Conservation (phyloP, 2,888 invertebrate genomes). For the Laothoe populi region DNA sequence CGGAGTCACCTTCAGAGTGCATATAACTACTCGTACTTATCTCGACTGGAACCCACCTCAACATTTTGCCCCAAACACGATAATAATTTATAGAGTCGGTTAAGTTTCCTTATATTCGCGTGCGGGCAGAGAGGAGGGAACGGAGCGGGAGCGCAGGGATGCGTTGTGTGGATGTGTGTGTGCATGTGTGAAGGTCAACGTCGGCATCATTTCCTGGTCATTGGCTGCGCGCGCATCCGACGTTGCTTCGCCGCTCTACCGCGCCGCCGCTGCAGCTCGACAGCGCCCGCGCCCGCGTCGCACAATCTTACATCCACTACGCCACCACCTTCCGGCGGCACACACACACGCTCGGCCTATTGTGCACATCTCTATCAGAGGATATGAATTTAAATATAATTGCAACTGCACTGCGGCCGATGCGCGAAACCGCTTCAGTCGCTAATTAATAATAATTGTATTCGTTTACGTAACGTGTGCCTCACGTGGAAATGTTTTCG, state of each 20-base stretch:
- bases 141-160: slow-evolving; percentile 44
- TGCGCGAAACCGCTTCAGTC: slow-evolving; percentile 33
- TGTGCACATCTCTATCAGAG: slow-evolving; percentile 53
- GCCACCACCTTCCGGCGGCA: slow-evolving; percentile 72
- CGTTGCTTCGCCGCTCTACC: slow-evolving; percentile 39
- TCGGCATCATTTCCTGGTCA: slow-evolving; percentile 84
- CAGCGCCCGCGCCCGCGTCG: slow-evolving; percentile 39
- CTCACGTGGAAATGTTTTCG: slow-evolving; percentile 65
- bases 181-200: slow-evolving; percentile 70
- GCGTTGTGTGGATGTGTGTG: slow-evolving; percentile 50
- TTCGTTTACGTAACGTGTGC: slow-evolving; percentile 38
- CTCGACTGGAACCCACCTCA: slow-evolving; percentile 9
- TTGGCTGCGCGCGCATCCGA: slow-evolving; percentile 69
- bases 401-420: background rate
- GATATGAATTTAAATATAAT: slow-evolving; percentile 46
- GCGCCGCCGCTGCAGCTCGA: slow-evolving; percentile 70
- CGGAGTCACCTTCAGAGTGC: slow-evolving; percentile 24
- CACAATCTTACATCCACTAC: slow-evolving; percentile 64
- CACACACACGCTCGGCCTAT: slow-evolving; percentile 67
- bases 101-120: slow-evolving; percentile 17
- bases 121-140: slow-evolving; percentile 27
- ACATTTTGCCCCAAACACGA: slow-evolving; percentile 6
- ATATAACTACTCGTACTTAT: background rate
- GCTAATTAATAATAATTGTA: too few relatives aligned
- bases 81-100: slow-evolving; percentile 22